Base-by-base conservation (phyloP, 2,113 vertebrate genomes). In the Tinamus guttatus region DNA sequence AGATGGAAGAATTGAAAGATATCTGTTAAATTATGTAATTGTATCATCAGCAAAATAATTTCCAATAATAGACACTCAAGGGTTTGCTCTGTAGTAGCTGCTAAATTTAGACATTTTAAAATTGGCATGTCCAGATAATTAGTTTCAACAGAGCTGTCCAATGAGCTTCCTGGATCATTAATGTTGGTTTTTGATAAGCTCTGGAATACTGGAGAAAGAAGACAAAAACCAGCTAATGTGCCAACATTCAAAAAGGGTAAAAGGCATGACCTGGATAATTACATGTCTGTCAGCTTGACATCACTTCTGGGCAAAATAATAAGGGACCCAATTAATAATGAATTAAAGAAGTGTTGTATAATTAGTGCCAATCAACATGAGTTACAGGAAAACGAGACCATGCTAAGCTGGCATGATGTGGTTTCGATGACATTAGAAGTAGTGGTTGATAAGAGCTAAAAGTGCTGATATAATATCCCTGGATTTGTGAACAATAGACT, bases 211-310 rank as follows among this genome's bases (percentile, higher is more conserved):
- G 65, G 43, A 86, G 21, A 75, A 90, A 81, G 47, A 87, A 38
- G 51, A 92, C 80, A 90, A 82, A 95, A 93, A 71, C 54, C 79
- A 84, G 94, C 80, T 92, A 94, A 95, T 3, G 1, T 90, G 91
- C 86, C 93, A 93, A 51, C 60, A 63, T 89, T 96, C 89, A 93
- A 68, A 95, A 74, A 89, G 77, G 74, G 91, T 95, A 94, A 95
- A 93, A 97, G 93, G 95, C 94, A 92, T 93, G 95, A 96, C 95
- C 95, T 95, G 84, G 83, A 87, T 97, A 96, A 96, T 95, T 95
- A 89, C 38, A 52, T 89, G 94, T 94, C 96, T 95, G 91, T 93
- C 91, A 93, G 52, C 64, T 76, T 93, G 94, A 94, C 94, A 96
- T 85, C 69, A 90, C 81, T 95, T 95, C 93, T 96, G 81, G 84